Base-by-base conservation (phyloP, 2,797 vertebrate genomes). In the Pterois miles region DNA sequence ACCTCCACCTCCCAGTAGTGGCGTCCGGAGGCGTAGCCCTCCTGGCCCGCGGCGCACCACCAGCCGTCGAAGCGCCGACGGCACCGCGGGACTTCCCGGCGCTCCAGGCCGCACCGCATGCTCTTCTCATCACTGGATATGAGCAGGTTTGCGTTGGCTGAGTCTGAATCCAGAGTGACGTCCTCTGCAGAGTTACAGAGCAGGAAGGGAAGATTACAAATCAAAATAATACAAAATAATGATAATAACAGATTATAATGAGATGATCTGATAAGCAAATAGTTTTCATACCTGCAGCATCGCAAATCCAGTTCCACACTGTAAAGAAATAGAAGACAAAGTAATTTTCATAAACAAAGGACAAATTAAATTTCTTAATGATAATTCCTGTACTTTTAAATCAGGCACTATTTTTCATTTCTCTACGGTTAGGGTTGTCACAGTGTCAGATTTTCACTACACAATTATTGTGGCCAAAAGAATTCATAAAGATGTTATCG, bases 1-100 rank as follows among this genome's bases (percentile, higher is more conserved):
- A 96, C 94, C 82, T 96, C 94, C 85, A 95, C 95, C 84, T 96
- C 95, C 96, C 96, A 96, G 92, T 96, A 96, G 88, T 92, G 94
- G 16, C 95, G 93, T 1, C 95, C 96, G 0, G 90, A 88, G 27
- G 72, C 2, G 87, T 84, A 95, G 40, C 93, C 92, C 31, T 91
- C 82, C 12, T 60, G 68, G 11, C 76, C 94, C 29, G 78, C 65
- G 0, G 91, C 94, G 11, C 95, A 96, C 91, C 92, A 92, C 94
- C 95, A 96, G 76, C 94, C 91, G 5, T 91, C 83, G 8, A 96
- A 96, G 63, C 94, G 92, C 0, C 20, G 84, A n/a, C 36, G 79
- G 34, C 86, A 67, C n/a, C 73, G 71, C 0, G 88, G 80, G n/a
- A 85, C 81, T 0, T 84, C 75, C 0, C 80, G 86, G 6, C 83